These are phyloP conservation scores for Oscheius sp. DNA, from an alignment of 2,888 invertebrate genomes.

Conservation along the genomic window DNA sequence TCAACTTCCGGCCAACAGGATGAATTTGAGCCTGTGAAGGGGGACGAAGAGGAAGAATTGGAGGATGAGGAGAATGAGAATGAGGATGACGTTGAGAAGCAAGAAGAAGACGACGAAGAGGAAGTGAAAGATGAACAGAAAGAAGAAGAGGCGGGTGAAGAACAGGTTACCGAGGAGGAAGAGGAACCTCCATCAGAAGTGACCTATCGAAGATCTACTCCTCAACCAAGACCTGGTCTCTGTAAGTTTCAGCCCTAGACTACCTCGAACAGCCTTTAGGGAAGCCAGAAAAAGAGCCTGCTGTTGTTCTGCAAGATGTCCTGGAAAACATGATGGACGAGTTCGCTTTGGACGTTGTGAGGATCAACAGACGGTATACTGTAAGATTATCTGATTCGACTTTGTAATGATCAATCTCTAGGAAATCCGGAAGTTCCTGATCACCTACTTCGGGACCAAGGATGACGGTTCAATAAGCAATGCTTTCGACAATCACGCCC, in stretches of 20 bases:
- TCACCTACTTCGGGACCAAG: conserved; percentile 27
- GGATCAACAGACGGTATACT: conserved; percentile 27
- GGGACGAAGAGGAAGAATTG: conserved; percentile 19
- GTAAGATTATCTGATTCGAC: neutral
- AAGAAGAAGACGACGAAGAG: neutral
- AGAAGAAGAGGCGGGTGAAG: neutral
- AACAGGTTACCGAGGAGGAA: neutral
- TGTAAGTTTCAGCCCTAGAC: neutral
- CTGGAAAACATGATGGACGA: conserved; percentile 35
- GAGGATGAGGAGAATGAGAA: conserved; percentile 22
- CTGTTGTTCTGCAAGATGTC: conserved; percentile 21
- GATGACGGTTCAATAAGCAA: conserved; percentile 28
- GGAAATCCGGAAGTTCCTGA: conserved; percentile 29
- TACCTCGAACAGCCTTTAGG: neutral
- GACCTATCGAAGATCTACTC: neutral
- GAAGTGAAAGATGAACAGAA: neutral
- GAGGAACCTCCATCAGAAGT: neutral
- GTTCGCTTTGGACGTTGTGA: conserved; percentile 30
- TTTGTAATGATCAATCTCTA: neutral
- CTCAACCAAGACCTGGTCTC: neutral
- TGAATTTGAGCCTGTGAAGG: conserved; percentile 5
- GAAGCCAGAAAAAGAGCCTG: neutral
- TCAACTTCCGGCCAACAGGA: neutral
- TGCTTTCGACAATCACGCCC: conserved; percentile 14
- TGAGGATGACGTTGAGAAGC: conserved; percentile 4